Conservation (phyloP, 2,888 invertebrate genomes). For the Nomada ferruginata region DNA sequence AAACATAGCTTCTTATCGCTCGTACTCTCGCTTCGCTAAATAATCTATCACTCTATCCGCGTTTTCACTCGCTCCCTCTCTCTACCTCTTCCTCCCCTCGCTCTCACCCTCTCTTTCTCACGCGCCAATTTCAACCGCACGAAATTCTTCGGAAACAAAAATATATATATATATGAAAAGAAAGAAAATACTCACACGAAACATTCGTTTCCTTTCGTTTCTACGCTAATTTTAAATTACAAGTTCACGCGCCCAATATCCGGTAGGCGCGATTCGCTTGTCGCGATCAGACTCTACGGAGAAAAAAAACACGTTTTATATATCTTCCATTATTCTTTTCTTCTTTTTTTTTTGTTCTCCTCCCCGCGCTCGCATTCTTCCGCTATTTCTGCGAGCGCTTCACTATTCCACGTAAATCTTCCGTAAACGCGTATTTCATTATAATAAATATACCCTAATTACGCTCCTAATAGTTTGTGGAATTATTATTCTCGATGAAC, state of each 20-base stretch:
- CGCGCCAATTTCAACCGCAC: constrained; percentile 26
- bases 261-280: constrained; percentile 52
- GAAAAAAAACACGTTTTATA: constrained; percentile 43
- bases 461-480: constrained; percentile 79
- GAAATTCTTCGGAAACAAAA: constrained; percentile 4
- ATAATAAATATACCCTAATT: constrained; percentile 74
- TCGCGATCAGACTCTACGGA: constrained; percentile 57
- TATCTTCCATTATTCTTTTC: constrained; percentile 40
- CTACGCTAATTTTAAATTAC: constrained; percentile 51
- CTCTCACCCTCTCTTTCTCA: constrained; percentile 1
- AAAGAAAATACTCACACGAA: constrained; percentile 33
- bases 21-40: constrained; percentile 22
- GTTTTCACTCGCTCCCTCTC: constrained; percentile 23
- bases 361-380: constrained; percentile 36
- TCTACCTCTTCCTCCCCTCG: constrained; percentile 19
- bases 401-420: constrained; percentile 55
- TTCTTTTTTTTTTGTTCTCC: constrained; percentile 15
- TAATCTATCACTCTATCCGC: constrained; percentile 26
- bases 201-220: constrained; percentile 32
- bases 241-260: constrained; percentile 45
- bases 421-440: constrained; percentile 65
- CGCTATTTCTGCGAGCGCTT: constrained; percentile 48
- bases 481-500: constrained; percentile 75
- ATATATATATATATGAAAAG: neutral
- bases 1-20: constrained; percentile 57